Conservation (phyloP, 2,797 vertebrate species). For the Chaetophractus vellerosus region DNA sequence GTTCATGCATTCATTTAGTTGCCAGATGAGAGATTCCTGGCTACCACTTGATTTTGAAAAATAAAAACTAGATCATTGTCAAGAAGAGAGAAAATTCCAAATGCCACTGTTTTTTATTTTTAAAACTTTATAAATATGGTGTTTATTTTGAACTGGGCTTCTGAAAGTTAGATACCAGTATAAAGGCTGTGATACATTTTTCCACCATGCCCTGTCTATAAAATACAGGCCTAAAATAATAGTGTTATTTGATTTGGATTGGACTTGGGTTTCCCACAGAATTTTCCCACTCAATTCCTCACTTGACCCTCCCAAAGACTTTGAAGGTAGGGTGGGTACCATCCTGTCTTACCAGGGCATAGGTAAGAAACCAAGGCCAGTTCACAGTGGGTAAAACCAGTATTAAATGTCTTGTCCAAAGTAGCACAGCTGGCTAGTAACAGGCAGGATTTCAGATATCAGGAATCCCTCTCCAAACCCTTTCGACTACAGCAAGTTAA, state of each 20-base stretch:
- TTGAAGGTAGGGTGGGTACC: background rate
- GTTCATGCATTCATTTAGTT: background rate
- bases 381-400: background rate
- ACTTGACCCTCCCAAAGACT: background rate
- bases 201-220: background rate
- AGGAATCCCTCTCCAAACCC: background rate
- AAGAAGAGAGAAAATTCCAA: background rate
- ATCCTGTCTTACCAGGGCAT: background rate
- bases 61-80: background rate
- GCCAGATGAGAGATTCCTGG: background rate
- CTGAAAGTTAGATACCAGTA: background rate
- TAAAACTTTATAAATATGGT: background rate
- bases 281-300: background rate
- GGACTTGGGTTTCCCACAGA: background rate
- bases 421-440: background rate
- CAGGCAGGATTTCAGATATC: background rate
- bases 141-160: constrained; percentile 20
- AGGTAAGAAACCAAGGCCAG: background rate
- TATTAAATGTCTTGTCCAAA: background rate
- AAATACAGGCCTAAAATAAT: constrained; percentile 25
- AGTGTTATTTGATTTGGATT: background rate
- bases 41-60: constrained; percentile 45
- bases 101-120: background rate
- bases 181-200: background rate
- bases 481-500: background rate